phyloP scores from a whole-genome alignment of 2,888 invertebrate genomes.

The Pristionchus maxplancki region DNA sequence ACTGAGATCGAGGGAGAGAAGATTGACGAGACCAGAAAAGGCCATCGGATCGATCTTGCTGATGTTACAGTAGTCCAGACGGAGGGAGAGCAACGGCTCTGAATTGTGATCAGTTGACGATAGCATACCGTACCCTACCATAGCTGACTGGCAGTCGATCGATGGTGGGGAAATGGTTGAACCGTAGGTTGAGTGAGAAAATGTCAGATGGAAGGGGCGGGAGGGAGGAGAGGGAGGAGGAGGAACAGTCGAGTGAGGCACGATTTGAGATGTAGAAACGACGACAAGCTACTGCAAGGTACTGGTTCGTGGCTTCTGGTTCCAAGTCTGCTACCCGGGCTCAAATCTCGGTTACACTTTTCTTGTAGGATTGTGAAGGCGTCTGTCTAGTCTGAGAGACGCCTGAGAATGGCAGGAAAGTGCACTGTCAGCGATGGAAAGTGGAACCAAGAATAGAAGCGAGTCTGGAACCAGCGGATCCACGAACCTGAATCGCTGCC shows the following conservation, averaged over 20 bases:
- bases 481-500: background rate
- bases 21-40: background rate
- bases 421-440: background rate
- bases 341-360: no score
- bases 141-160: background rate
- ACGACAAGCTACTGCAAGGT: conserved; percentile 37
- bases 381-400: background rate
- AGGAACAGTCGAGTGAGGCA: conserved; percentile 39
- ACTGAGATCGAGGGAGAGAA: conserved; percentile 12
- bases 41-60: background rate
- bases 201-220: conserved; percentile 18
- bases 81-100: background rate
- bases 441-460: background rate
- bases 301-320: no score
- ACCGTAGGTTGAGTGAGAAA: conserved; percentile 16
- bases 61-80: conserved; percentile 24
- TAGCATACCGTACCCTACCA: background rate
- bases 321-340: no score
- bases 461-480: background rate
- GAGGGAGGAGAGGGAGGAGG: conserved; percentile 19
- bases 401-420: background rate
- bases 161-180: background rate
- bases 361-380: no score
- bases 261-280: conserved; percentile 45
- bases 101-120: background rate